These are phyloP conservation scores for Pipistrellus kuhlii DNA, from an alignment of 2,797 vertebrate species.

Conservation along the genomic window DNA sequence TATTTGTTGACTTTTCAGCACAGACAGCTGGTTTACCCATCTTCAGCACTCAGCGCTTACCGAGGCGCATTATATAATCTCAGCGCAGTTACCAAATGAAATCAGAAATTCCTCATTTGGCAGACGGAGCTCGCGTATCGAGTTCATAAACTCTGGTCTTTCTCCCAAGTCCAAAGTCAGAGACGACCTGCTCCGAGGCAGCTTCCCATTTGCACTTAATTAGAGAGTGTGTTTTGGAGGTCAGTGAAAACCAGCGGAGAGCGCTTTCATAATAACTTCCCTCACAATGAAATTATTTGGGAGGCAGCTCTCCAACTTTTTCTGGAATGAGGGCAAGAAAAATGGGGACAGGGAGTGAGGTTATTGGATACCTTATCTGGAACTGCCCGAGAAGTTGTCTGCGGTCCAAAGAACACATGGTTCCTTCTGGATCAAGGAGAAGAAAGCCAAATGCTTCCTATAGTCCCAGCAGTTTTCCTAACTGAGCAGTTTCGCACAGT, in stretches of 20 bases:
- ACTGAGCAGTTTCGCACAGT: constrained; percentile 66
- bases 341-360: constrained; percentile 84
- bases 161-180: constrained; percentile 88
- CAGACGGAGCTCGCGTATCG: constrained; percentile 82
- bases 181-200: constrained; percentile 87
- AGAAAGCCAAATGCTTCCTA: constrained; percentile 83
- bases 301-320: constrained; percentile 86
- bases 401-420: constrained; percentile 88
- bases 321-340: constrained; percentile 87
- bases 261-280: constrained; percentile 87
- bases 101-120: constrained; percentile 86
- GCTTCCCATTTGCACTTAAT: constrained; percentile 91
- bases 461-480: constrained; percentile 81
- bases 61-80: constrained; percentile 84
- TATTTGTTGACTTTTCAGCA: constrained; percentile 76
- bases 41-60: constrained; percentile 81
- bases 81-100: constrained; percentile 81
- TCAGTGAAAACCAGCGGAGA: constrained; percentile 87
- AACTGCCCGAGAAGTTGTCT: constrained; percentile 84
- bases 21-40: constrained; percentile 88
- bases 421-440: constrained; percentile 86
- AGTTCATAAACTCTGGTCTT: constrained; percentile 89
- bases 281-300: constrained; percentile 89
- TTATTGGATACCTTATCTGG: constrained; percentile 90
- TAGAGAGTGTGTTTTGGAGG: constrained; percentile 89